Percentiles rank a stretch among this genome's conserved stretches.
Conservation (phyloP, 2,888 invertebrate genomes). For the Mythimna impura region DNA sequence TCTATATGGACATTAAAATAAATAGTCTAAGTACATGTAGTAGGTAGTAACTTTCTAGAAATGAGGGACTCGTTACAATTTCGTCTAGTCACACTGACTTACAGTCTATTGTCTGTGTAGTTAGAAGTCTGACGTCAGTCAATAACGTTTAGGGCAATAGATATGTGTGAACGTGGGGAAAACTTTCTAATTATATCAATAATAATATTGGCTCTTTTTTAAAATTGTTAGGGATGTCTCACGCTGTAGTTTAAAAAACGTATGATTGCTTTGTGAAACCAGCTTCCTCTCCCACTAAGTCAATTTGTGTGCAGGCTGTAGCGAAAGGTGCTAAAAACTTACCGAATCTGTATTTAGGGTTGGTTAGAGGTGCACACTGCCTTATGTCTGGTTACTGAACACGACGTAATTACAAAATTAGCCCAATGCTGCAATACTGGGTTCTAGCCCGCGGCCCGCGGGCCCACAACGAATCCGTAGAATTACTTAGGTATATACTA, state of each 20-base stretch:
- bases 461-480: background rate
- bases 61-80: background rate
- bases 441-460: background rate
- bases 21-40: no score
- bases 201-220: background rate
- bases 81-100: background rate
- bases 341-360: background rate
- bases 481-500: background rate
- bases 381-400: background rate
- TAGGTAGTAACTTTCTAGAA: no score
- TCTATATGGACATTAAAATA: no score
- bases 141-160: background rate
- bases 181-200: slow-evolving; percentile 16
- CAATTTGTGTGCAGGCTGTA: background rate
- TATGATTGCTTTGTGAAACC: background rate
- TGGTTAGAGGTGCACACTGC: background rate
- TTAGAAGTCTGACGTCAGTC: background rate
- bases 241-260: background rate
- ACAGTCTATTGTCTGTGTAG: no score
- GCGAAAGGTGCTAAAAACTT: no score
- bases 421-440: background rate
- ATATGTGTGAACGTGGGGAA: slow-evolving; percentile 1
- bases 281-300: background rate
- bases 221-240: slow-evolving; percentile 4
- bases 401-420: background rate